Evolutionary conservation across 2,888 invertebrate genomes (phyloP), one percentile per base, ranked within the genome.

Genomic region (Meloe dianella): DNA sequence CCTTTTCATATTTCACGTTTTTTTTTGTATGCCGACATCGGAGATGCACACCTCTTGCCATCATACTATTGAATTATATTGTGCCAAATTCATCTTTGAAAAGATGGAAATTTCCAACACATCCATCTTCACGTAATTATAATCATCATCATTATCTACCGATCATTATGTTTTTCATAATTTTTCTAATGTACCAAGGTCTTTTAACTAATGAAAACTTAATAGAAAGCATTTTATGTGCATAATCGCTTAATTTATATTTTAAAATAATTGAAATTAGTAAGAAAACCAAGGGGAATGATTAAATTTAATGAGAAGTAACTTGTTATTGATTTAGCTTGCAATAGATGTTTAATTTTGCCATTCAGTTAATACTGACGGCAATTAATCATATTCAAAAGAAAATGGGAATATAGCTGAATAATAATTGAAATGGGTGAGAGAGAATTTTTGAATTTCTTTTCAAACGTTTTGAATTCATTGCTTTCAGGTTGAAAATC

Each of bases 1-100:
- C 59, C 59, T 59, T 59, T 59, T 59, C 59, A 59, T 32, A 59
- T 35, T 38, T 59, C n/a, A 30, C 7, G 30, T 32, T 30, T 30
- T 30, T 32, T 51, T 51, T 24, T 51, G 24, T 24, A 51, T 51
- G 24, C 12, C 5, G 51, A 59, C 22, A 59, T 59, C 35, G 59
- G 17, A 32, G 59, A 59, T 59, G 59, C 32, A 38, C 59, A 59
- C 59, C 59, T 35, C 32, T 24, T 59, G 59, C 35, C 59, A n/a
- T 59, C 59, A 10, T 59, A 20, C 38, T 35, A 35, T 59, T 38
- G 59, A 51, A 51, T n/a, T 51, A 51, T 51, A 51, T 51, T 51
- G n/a, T 51, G 12, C 12, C 22, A 51, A 51, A 51, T 51, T 24
- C 51, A 22, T 51, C 22, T 10, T 51, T 1, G 51, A 10, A 24